A percentile compares a stretch with the other conserved stretches of the same genome.
Evolutionary conservation across 2,113 vertebrate genomes (phyloP).

Genomic region (Alexandromys fortis): DNA sequence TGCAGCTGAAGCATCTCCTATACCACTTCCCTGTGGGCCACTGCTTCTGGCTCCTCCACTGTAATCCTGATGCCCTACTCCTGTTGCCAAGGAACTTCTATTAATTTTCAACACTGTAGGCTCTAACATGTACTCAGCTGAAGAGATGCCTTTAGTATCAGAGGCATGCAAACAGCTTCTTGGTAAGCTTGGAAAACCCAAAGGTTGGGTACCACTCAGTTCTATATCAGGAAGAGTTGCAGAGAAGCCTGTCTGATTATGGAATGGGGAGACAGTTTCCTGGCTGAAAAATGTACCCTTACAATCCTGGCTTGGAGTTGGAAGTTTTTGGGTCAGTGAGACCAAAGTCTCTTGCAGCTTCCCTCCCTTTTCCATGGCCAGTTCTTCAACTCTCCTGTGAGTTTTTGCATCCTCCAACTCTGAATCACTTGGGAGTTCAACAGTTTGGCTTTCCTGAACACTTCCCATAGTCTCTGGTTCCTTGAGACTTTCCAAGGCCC

Average conservation of each 20-base stretch:
- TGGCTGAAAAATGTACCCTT: not conserved
- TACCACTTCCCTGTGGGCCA: not conserved
- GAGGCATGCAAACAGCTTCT: not conserved
- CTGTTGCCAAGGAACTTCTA: not conserved
- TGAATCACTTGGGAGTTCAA: not conserved
- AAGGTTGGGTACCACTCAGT: not conserved
- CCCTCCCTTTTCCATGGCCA: not conserved
- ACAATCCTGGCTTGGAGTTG: not conserved
- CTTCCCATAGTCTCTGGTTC: not conserved
- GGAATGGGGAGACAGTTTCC: not conserved
- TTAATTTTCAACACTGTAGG: conserved; percentile 35
- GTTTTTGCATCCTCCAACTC: conserved; percentile 43
- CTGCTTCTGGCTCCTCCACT: not conserved
- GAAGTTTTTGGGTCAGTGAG: conserved; percentile 37
- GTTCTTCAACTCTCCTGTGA: conserved; percentile 37
- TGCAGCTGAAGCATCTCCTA: not conserved
- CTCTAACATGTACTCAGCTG: conserved; percentile 46
- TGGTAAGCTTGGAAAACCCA: not conserved
- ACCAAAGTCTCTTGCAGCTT: not conserved
- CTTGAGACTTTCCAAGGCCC: conserved; percentile 33
- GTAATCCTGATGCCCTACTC: not conserved
- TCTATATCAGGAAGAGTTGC: not conserved
- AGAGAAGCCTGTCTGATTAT: not conserved
- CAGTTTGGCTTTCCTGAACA: conserved; percentile 64
- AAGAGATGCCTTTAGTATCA: conserved; percentile 11